Evolutionary conservation across 92 coral and sea anemone genomes (phyloP), one percentile per base, ranked within the genome.

Genomic region (Parazoanthus swiftii): DNA sequence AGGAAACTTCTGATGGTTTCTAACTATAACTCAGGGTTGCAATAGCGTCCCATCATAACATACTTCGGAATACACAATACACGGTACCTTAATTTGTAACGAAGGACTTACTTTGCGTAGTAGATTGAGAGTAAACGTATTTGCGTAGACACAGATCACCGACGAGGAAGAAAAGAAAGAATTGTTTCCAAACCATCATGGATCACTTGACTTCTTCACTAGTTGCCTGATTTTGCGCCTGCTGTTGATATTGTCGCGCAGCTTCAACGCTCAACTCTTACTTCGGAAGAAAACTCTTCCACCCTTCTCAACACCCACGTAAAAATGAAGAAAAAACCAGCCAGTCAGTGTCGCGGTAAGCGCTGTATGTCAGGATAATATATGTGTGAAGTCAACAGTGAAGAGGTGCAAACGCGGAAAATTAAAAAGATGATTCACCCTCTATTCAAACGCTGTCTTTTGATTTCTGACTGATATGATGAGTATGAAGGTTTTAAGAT

Each of bases 351-450:
- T 68, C 42, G 2, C 42, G 4, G 15, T 1, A 18, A 68, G 74
- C 42, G 23, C 44, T 70, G 39, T n/a, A 39, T 39, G 86, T 66
- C 33, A 29, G 33, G 74, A 65, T 83, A 84, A 84, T 72, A 42
- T 71, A 84, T 84, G 79, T 84, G 71, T 84, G 71, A 68, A 84
- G 67, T 70, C 79, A 84, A 71, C 79, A 39, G 54, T 84, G 87
- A 73, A 46, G 44, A 38, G 13, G 16, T 6, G 50, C 8, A 13
- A 2, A 84, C 20, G 72, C 16, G 8, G 85, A 67, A 59, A 80
- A 29, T 80, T 58, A 58, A 35, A 23, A 33, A 33, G 68, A 29
- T 54, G 25, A 25, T 80, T 54, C 83, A 36, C 83, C 33, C 33
- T 80, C 72, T 39, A 70, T 59, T 35, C 78, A 26, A 84, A n/a